A percentile compares a stretch with the other conserved stretches of the same genome.
These are phyloP conservation scores for Drosophila setifemur DNA, from an alignment of 1,140 invertebrate genomes.

Conservation along the genomic window DNA sequence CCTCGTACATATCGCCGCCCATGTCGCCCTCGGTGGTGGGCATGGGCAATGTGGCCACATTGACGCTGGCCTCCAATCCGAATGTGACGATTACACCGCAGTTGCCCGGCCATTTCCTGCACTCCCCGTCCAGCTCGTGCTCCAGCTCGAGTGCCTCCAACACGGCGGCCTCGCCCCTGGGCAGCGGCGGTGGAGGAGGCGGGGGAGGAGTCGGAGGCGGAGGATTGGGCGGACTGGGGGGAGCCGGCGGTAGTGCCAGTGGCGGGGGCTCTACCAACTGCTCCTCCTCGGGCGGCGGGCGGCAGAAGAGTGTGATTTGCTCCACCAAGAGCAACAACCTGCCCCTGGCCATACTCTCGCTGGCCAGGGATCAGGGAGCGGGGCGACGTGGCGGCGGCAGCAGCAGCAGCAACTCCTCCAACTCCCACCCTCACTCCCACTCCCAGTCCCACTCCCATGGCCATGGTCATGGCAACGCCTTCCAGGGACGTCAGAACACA, in stretches of 20 bases:
- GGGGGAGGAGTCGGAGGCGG: background rate
- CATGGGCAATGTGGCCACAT: conserved; percentile 42
- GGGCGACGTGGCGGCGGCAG: background rate
- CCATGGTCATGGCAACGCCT: too few relatives aligned
- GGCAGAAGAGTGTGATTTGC: conserved; percentile 78
- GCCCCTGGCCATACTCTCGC: conserved; percentile 56
- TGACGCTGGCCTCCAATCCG: conserved; percentile 69
- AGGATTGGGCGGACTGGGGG: background rate
- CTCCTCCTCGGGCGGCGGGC: conserved; percentile 13
- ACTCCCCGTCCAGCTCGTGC: conserved; percentile 67
- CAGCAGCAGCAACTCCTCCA: conserved; percentile 18
- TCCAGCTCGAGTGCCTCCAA: conserved; percentile 65
- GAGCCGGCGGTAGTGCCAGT: background rate
- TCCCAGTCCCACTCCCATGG: too few relatives aligned
- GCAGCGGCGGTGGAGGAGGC: conserved; percentile 12
- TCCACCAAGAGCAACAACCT: conserved; percentile 69
- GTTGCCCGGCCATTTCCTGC: conserved; percentile 70
- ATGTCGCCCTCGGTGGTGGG: conserved; percentile 69
- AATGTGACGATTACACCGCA: conserved; percentile 79
- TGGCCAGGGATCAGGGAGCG: conserved; percentile 23
- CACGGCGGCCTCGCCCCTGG: conserved; percentile 61
- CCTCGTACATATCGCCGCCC: conserved; percentile 76
- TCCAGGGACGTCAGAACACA: conserved; percentile 51
- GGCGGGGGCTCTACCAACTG: too few relatives aligned
- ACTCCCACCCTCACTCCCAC: too few relatives aligned